Base-by-base conservation (phyloP, 2,113 vertebrate species). In the Cheilinus undulatus region DNA sequence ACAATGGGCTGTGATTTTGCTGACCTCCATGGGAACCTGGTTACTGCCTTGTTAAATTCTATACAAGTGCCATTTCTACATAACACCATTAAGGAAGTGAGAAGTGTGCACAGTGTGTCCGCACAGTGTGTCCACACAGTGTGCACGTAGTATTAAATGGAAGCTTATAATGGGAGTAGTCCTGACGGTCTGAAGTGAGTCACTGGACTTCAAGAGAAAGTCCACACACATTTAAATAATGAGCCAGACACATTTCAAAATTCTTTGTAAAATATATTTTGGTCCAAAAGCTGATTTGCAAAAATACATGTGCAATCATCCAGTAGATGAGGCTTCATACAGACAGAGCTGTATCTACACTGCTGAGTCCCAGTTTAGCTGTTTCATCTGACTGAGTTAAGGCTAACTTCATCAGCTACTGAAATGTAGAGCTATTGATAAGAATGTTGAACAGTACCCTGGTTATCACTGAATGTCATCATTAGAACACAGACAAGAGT, bases 261-360 rank as follows among this genome's bases (percentile, higher is more conserved):
- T 88, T 86, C 61, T 80, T 87, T 83, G 80, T 89, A 93, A 93
- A 92, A 92, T 91, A 93, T 88, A 92, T 93, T 91, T 93, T 93
- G 89, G 93, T 93, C 91, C 90, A 91, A 93, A 92, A 89, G 90
- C 87, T 85, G 85, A 92, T 89, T 91, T 90, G 82, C 87, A 91
- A 92, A 91, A 91, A 89, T 91, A 83, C 83, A 83, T 87, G 89
- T 89, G 85, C 86, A 88, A 82, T 74, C 45, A 79, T 30, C 0
- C 73, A 76, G 65, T 54, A 65, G 68, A 69, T 28, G 63, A 88
- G 57, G 66, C 73, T 5, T 84, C 63, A 40, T 23, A 58, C 68
- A 82, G 57, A 74, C 46, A 13, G 24, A 13, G 5, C 42, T 43
- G 73, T 15, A 14, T 42, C 40, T 43, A 23, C 26, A 48, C 61